phyloP scores from a whole-genome alignment of 53 echinoderm and acorn worm species.

The Holothuria scabra region DNA sequence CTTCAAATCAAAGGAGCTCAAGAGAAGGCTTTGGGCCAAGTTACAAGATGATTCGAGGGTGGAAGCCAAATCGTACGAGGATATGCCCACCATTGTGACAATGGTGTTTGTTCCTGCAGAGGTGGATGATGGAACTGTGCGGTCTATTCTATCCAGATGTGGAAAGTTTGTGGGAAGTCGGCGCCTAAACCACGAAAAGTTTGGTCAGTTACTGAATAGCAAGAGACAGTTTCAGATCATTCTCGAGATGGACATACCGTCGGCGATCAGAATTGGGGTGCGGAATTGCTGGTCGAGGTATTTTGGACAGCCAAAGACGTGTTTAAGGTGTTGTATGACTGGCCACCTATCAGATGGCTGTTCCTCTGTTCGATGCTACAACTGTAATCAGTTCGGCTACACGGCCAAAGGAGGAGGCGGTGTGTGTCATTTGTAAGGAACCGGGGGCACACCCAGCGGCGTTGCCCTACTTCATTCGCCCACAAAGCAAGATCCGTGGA shows the following conservation, averaged over 20 bases:
- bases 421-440: too few relatives aligned
- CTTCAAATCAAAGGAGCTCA: background rate
- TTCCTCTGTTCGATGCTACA: slow-evolving; percentile 12
- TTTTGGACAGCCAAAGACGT: slow-evolving; percentile 40
- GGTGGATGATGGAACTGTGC: slow-evolving; percentile 45
- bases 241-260: slow-evolving; percentile 24
- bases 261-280: slow-evolving; percentile 38
- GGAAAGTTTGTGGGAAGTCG: slow-evolving; percentile 53
- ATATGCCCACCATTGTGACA: slow-evolving; percentile 36
- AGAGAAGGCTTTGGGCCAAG: background rate
- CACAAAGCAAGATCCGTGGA: too few relatives aligned
- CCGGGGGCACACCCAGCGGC: too few relatives aligned
- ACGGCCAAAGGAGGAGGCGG: background rate
- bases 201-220: slow-evolving; percentile 43
- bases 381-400: slow-evolving; percentile 36
- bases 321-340: slow-evolving; percentile 31
- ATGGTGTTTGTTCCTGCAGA: slow-evolving; percentile 31
- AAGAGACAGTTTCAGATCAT: slow-evolving; percentile 50
- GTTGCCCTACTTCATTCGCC: too few relatives aligned
- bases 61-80: background rate
- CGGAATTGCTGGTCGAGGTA: slow-evolving; percentile 47
- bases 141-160: background rate
- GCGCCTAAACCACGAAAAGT: too few relatives aligned
- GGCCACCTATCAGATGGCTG: slow-evolving; percentile 53
- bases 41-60: background rate